Evolutionary conservation across 2,888 invertebrate species (phyloP).

Genomic region (Tetrapedia diversipes): DNA sequence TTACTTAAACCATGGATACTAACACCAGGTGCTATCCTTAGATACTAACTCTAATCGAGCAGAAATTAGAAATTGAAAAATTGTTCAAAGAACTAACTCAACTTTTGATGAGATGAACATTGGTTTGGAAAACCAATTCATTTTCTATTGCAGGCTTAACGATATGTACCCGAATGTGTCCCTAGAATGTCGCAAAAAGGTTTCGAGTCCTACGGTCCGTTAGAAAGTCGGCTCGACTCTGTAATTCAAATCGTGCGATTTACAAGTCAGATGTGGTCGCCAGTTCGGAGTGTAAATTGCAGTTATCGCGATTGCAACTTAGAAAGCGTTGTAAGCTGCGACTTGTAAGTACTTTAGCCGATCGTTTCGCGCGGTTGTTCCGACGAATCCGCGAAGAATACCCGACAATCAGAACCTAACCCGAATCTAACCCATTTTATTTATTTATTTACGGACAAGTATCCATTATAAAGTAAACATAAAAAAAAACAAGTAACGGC

Average conservation of each 20-base stretch:
- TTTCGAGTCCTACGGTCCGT: conserved; percentile 11
- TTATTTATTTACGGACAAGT: too few relatives aligned
- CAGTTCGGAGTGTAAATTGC: conserved; percentile 26
- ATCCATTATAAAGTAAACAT: too few relatives aligned
- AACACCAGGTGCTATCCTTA: too few relatives aligned
- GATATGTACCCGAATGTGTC: too few relatives aligned
- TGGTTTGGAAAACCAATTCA: neutral
- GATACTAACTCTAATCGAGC: too few relatives aligned
- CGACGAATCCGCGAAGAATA: neutral
- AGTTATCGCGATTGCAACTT: conserved; percentile 27
- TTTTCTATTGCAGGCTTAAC: neutral
- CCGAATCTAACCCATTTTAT: too few relatives aligned
- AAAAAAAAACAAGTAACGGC: too few relatives aligned
- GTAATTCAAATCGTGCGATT: conserved; percentile 46
- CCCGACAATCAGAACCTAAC: too few relatives aligned
- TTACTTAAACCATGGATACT: too few relatives aligned
- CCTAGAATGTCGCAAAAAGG: conserved; percentile 10
- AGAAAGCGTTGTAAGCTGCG: conserved; percentile 24
- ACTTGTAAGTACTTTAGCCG: conserved; percentile 15
- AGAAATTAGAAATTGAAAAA: neutral
- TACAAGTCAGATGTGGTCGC: conserved; percentile 50
- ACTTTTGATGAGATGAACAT: neutral
- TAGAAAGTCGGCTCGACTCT: conserved; percentile 36
- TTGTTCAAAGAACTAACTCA: neutral
- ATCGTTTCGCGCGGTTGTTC: neutral